A percentile compares a stretch with the other conserved stretches of the same genome.
These are phyloP conservation scores for Kryptolebias marmoratus DNA, from an alignment of 2,113 vertebrate species.

Conservation along the genomic window DNA sequence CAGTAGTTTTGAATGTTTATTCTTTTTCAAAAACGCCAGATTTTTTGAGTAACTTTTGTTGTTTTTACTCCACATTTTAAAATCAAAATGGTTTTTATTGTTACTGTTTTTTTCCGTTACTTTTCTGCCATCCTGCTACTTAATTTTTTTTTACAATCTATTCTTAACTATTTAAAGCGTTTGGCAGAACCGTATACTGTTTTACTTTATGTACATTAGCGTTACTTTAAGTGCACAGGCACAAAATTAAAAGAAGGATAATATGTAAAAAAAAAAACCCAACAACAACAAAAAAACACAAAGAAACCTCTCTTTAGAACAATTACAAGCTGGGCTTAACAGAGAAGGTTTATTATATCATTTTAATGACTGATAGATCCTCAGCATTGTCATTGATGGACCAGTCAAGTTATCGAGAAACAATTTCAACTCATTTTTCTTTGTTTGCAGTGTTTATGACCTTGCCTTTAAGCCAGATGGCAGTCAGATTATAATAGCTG, in stretches of 20 bases:
- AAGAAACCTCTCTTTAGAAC: background rate
- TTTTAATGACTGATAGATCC: background rate
- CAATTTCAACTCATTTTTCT: constrained; percentile 1
- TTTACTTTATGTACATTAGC: background rate
- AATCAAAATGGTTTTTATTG: background rate
- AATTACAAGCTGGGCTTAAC: background rate
- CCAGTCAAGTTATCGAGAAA: constrained; percentile 1
- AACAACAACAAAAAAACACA: too few relatives aligned
- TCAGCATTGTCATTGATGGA: background rate
- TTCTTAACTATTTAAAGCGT: background rate
- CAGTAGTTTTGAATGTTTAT: too few relatives aligned
- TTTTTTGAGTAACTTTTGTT: background rate
- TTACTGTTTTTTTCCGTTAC: background rate
- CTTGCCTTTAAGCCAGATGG: constrained; percentile 97
- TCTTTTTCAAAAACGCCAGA: too few relatives aligned
- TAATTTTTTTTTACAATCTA: too few relatives aligned
- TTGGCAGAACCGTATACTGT: background rate
- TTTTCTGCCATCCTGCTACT: background rate
- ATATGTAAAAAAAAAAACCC: background rate
- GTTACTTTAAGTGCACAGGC: background rate
- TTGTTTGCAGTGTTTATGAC: constrained; percentile 88
- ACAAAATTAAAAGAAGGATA: background rate
- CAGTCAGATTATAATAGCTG: constrained; percentile 94
- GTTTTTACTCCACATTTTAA: background rate
- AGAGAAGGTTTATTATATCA: background rate